These are phyloP conservation scores for Cynocephalus volans DNA, from an alignment of 2,113 vertebrate genomes.

Conservation along the genomic window DNA sequence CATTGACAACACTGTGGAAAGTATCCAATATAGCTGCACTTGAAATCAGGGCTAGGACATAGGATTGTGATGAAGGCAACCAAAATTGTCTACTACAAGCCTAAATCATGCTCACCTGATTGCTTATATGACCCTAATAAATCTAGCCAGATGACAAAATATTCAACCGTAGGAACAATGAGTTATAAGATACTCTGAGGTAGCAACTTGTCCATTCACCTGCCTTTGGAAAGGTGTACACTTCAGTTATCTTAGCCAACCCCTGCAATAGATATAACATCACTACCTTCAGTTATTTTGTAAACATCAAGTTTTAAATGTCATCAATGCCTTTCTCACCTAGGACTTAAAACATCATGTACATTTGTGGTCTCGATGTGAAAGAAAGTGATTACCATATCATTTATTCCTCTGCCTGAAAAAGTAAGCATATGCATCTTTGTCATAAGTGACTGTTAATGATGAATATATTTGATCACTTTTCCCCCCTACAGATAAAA, in stretches of 20 bases:
- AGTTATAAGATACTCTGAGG: neutral
- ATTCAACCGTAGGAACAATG: neutral
- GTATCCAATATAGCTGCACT: neutral
- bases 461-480: neutral
- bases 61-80: neutral
- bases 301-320: conserved; percentile 7
- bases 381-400: neutral
- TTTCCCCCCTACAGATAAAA: conserved; percentile 43
- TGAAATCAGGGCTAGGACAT: conserved; percentile 1
- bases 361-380: neutral
- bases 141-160: conserved; percentile 36
- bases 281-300: neutral
- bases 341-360: conserved; percentile 20
- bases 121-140: neutral
- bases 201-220: neutral
- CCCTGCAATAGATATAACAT: conserved; percentile 1
- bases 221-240: neutral
- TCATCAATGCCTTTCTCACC: neutral
- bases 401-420: neutral
- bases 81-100: neutral
- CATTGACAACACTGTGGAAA: neutral
- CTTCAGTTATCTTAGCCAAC: neutral
- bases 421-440: conserved; percentile 44
- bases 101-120: neutral
- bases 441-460: neutral